Percentiles rank a stretch among this genome's conserved stretches.
phyloP scores from a whole-genome alignment of 2,888 invertebrate species.

The Cryptophagus acutangulus region DNA sequence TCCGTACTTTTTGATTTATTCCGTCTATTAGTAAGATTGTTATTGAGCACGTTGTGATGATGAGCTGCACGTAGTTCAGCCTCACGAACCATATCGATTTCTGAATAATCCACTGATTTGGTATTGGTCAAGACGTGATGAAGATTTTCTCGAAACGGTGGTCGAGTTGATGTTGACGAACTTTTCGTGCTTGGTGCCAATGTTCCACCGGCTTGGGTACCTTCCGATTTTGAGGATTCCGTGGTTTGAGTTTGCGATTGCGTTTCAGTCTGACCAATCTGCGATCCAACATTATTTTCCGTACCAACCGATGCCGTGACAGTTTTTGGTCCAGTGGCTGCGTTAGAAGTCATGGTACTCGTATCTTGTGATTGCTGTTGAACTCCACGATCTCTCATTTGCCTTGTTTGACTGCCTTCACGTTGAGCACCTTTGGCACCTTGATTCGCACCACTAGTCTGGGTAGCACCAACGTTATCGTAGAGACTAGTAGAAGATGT shows the following conservation, averaged over 20 bases:
- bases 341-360: conserved; percentile 61
- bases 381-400: conserved; percentile 46
- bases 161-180: conserved; percentile 56
- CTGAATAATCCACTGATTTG: conserved; percentile 64
- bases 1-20: conserved; percentile 87
- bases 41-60: conserved; percentile 68
- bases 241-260: conserved; percentile 44
- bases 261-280: conserved; percentile 47
- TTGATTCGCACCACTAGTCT: conserved; percentile 44
- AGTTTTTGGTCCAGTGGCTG: conserved; percentile 59
- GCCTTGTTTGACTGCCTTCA: conserved; percentile 43
- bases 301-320: conserved; percentile 64
- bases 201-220: conserved; percentile 77
- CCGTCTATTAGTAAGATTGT: conserved; percentile 61
- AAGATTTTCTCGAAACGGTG: conserved; percentile 38
- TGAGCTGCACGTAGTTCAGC: conserved; percentile 61
- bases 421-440: conserved; percentile 48
- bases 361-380: conserved; percentile 71
- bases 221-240: conserved; percentile 68
- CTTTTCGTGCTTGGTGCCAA: conserved; percentile 54
- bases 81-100: conserved; percentile 66
- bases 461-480: conserved; percentile 65
- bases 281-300: conserved; percentile 66
- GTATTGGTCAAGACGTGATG: conserved; percentile 52
- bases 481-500: conserved; percentile 86